These are phyloP conservation scores for Parnassius smintheus DNA, from an alignment of 2,888 invertebrate genomes.

Conservation along the genomic window DNA sequence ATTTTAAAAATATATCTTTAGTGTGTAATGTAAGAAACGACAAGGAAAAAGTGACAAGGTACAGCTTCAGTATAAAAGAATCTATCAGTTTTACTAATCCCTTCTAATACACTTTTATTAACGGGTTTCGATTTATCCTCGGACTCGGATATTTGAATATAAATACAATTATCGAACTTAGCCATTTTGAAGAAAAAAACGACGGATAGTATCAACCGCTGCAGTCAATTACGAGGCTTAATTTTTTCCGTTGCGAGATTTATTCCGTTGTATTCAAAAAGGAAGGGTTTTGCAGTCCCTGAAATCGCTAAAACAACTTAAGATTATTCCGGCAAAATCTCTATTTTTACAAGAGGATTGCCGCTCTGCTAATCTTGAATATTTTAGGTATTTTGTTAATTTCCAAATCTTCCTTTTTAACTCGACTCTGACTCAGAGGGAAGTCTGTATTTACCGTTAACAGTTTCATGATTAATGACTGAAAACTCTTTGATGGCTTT, in stretches of 20 bases:
- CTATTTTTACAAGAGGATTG: slow-evolving; percentile 64
- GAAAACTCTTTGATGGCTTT: slow-evolving; percentile 82
- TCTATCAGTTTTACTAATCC: slow-evolving; percentile 44
- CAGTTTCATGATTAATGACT: slow-evolving; percentile 82
- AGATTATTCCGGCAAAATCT: slow-evolving; percentile 65
- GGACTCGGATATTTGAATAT: slow-evolving; percentile 54
- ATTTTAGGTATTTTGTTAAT: slow-evolving; percentile 77
- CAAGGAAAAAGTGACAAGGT: too few relatives aligned
- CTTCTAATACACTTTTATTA: slow-evolving; percentile 58
- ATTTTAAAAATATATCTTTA: too few relatives aligned
- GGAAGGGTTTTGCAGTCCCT: slow-evolving; percentile 67
- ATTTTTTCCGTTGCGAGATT: slow-evolving; percentile 71
- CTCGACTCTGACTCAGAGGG: slow-evolving; percentile 56
- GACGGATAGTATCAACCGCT: slow-evolving; percentile 47
- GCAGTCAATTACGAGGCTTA: slow-evolving; percentile 72
- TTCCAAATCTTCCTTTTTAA: slow-evolving; percentile 74
- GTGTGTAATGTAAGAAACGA: too few relatives aligned
- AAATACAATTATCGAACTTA: slow-evolving; percentile 58
- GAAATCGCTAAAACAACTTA: slow-evolving; percentile 72
- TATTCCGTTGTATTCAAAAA: slow-evolving; percentile 59
- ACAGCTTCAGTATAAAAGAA: slow-evolving; percentile 22
- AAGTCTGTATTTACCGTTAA: slow-evolving; percentile 78
- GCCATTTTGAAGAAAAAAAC: slow-evolving; percentile 46
- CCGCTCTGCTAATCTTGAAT: slow-evolving; percentile 73
- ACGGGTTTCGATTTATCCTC: slow-evolving; percentile 54